Percentiles rank a stretch among this genome's conserved stretches.
These are phyloP conservation scores for Aspidiotus rigidus DNA, from an alignment of 2,888 invertebrate genomes.

Conservation along the genomic window DNA sequence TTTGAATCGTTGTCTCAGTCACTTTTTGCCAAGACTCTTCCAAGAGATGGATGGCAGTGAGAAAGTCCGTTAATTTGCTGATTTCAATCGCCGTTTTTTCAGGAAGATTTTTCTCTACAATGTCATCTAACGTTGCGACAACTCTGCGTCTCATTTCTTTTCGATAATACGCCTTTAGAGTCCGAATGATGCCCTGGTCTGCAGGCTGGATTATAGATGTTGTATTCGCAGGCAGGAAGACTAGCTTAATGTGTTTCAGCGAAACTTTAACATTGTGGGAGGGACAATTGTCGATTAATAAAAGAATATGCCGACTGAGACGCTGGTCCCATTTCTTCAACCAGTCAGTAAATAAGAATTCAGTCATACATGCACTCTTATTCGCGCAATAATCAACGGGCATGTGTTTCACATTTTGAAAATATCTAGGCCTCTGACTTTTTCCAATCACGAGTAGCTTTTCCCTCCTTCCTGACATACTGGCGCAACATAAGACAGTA, in stretches of 20 bases:
- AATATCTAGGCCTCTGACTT: slow-evolving; percentile 21
- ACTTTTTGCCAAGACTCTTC: background rate
- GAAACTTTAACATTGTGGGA: background rate
- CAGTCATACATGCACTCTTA: slow-evolving; percentile 27
- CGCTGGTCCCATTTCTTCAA: slow-evolving; percentile 19
- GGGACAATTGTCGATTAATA: slow-evolving; percentile 21
- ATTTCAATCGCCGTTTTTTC: background rate
- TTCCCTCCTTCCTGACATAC: slow-evolving; percentile 23
- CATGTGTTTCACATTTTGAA: slow-evolving; percentile 28
- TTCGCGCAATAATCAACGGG: slow-evolving; percentile 30
- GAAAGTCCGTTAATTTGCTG: background rate
- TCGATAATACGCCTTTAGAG: slow-evolving; percentile 23
- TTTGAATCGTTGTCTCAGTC: background rate
- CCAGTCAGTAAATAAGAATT: slow-evolving; percentile 23
- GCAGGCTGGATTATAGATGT: slow-evolving; percentile 32
- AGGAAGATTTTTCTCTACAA: background rate
- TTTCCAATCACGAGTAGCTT: slow-evolving; percentile 28
- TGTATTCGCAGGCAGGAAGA: slow-evolving; percentile 32
- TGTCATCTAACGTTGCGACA: slow-evolving; percentile 7
- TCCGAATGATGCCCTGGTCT: slow-evolving; percentile 35
- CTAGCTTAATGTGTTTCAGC: slow-evolving; percentile 10
- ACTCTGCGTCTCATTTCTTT: slow-evolving; percentile 11
- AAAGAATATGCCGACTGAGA: slow-evolving; percentile 6
- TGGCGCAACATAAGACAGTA: slow-evolving; percentile 27
- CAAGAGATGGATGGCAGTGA: background rate